phyloP scores from a whole-genome alignment of 2,113 vertebrate species.

The Tupaia chinensis region DNA sequence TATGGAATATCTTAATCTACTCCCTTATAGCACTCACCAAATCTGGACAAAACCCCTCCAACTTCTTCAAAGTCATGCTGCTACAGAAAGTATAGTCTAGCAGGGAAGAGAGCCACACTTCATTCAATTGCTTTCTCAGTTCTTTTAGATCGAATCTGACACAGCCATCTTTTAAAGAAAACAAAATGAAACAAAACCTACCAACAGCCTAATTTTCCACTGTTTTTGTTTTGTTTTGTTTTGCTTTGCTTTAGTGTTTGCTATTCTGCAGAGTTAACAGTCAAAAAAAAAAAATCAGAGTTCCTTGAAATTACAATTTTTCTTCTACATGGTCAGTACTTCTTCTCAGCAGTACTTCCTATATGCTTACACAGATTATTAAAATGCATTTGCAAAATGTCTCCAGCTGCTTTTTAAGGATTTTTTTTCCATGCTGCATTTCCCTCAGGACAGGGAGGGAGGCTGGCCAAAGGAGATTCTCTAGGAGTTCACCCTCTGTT shows the following conservation, averaged over 20 bases:
- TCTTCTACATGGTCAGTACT: not conserved
- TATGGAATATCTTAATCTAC: not conserved
- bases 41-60: not conserved
- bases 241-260: not conserved
- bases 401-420: slow-evolving; percentile 73
- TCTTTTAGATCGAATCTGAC: not conserved
- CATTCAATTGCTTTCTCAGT: not conserved
- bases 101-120: not conserved
- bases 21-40: not conserved
- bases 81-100: rapidly evolving
- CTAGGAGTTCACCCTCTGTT: slow-evolving; percentile 35
- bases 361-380: not conserved
- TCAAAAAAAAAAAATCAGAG: slow-evolving; percentile 28
- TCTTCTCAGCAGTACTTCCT: not conserved
- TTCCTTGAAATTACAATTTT: slow-evolving; percentile 4
- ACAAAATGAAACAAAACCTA: not conserved
- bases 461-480: slow-evolving; percentile 49
- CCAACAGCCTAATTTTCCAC: not conserved
- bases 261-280: not conserved
- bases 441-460: slow-evolving; percentile 30
- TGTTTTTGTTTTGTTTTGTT: not conserved
- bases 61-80: rapidly evolving
- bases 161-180: not conserved
- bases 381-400: slow-evolving; percentile 37
- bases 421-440: slow-evolving; percentile 73